A percentile compares a stretch with the other conserved stretches of the same genome.
phyloP scores from a whole-genome alignment of 1,140 invertebrate genomes.

The Neocloeon triangulifer region DNA sequence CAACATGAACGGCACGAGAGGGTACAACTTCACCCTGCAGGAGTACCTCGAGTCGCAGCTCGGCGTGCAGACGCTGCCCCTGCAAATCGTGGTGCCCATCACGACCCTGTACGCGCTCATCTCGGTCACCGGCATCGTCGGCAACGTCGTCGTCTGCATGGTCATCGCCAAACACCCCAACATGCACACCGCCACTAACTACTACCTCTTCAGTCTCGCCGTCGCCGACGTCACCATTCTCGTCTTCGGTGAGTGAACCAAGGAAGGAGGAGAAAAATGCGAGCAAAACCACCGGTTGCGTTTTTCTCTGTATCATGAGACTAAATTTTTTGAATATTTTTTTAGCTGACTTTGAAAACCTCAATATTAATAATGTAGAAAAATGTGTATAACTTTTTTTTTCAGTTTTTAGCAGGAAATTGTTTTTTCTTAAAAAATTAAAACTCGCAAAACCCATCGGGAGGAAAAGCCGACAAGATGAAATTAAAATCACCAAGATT shows the following conservation, averaged over 20 bases:
- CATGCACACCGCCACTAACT: constrained; percentile 75
- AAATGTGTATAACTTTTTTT: no score
- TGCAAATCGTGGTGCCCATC: constrained; percentile 28
- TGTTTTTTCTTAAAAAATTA: no score
- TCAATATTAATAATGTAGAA: no score
- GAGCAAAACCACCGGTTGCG: no score
- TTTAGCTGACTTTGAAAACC: no score
- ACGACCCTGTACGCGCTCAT: constrained; percentile 55
- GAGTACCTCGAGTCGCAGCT: constrained; percentile 17
- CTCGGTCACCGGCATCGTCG: constrained; percentile 63
- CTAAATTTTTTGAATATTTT: no score
- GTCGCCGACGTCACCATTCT: constrained; percentile 50
- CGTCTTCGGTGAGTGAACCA: constrained; percentile 38
- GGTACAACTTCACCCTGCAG: constrained; percentile 6
- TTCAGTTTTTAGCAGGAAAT: no score
- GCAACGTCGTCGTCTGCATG: constrained; percentile 70
- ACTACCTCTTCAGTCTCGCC: constrained; percentile 75
- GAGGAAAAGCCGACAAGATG: no score
- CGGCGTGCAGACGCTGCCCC: constrained; percentile 20
- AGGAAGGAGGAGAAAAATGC: no score
- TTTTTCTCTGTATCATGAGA: no score
- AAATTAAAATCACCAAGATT: no score
- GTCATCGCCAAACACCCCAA: constrained; percentile 64
- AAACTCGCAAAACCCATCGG: no score
- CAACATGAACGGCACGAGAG: not conserved